Evolutionary conservation across 2,113 vertebrate genomes (phyloP).

Genomic region (Cyanoramphus novaezelandiae): DNA sequence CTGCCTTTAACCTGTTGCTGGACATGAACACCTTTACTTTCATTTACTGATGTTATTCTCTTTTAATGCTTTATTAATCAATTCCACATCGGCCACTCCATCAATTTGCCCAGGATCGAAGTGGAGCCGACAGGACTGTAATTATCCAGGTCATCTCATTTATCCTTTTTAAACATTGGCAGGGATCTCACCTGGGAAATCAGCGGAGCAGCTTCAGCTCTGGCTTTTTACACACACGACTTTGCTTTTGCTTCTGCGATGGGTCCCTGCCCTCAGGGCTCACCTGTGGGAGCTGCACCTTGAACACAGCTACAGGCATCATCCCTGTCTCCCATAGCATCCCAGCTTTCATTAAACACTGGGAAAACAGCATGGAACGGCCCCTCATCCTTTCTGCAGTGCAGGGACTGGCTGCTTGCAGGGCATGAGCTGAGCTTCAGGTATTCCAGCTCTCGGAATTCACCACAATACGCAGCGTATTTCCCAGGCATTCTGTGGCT

Average conservation of each 20-base stretch:
- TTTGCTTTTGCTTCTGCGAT: conserved; percentile 10
- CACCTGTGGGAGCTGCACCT: neutral
- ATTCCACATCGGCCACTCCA: conserved; percentile 28
- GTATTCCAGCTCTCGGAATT: neutral
- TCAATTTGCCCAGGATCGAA: neutral
- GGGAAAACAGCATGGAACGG: neutral
- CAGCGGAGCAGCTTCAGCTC: neutral
- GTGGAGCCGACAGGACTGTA: conserved; percentile 36
- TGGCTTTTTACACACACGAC: neutral
- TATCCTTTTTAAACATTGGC: conserved; percentile 2
- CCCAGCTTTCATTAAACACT: neutral
- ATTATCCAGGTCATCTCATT: conserved; percentile 53
- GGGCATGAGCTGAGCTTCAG: neutral
- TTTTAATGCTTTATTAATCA: conserved; percentile 47
- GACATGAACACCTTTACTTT: neutral
- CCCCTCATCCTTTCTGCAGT: neutral
- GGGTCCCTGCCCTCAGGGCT: neutral
- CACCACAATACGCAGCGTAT: neutral
- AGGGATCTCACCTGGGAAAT: conserved; percentile 46
- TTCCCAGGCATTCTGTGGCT: neutral
- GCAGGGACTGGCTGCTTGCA: neutral
- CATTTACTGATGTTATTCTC: conserved; percentile 22
- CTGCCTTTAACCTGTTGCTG: neutral
- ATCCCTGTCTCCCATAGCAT: neutral
- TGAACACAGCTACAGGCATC: neutral